phyloP scores from a whole-genome alignment of 2,113 vertebrate genomes.

The Hypanus sabinus region DNA sequence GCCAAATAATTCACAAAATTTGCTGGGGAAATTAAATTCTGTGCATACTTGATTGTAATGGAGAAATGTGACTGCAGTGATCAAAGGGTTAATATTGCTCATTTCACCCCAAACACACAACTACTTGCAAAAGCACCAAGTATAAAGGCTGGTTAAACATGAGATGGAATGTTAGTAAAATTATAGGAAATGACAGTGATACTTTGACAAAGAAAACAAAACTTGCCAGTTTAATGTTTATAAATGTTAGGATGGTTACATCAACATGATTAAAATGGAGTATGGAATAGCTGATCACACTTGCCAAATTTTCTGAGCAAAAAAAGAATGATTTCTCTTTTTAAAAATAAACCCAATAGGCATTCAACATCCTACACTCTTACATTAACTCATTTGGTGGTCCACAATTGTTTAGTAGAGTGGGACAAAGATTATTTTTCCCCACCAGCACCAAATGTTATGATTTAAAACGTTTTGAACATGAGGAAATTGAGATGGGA shows the following conservation, averaged over 20 bases:
- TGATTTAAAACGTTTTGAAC: not conserved
- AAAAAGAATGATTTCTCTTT: not conserved
- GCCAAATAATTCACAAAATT: conserved; percentile 13
- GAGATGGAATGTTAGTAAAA: conserved; percentile 19
- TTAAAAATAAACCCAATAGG: not conserved
- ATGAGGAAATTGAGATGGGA: not conserved
- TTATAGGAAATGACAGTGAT: conserved; percentile 29
- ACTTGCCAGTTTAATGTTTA: conserved; percentile 58
- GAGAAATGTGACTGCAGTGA: conserved; percentile 34
- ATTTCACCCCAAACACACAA: not conserved
- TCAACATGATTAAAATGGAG: conserved; percentile 39
- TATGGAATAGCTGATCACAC: not conserved
- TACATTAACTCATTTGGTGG: not conserved
- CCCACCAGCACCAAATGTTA: not conserved
- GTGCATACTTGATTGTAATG: not conserved
- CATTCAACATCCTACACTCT: not conserved
- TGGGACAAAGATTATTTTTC: not conserved
- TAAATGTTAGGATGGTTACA: conserved; percentile 48
- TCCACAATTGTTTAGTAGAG: not conserved
- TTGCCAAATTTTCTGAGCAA: conserved; percentile 14
- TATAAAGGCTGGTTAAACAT: conserved; percentile 4
- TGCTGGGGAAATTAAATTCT: not conserved
- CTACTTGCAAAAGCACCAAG: not conserved
- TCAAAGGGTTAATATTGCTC: conserved; percentile 24
- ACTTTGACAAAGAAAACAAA: conserved; percentile 36